Evolutionary conservation across 1,140 invertebrate species (phyloP).

Genomic region (Brachionus asplanchnoidis): DNA sequence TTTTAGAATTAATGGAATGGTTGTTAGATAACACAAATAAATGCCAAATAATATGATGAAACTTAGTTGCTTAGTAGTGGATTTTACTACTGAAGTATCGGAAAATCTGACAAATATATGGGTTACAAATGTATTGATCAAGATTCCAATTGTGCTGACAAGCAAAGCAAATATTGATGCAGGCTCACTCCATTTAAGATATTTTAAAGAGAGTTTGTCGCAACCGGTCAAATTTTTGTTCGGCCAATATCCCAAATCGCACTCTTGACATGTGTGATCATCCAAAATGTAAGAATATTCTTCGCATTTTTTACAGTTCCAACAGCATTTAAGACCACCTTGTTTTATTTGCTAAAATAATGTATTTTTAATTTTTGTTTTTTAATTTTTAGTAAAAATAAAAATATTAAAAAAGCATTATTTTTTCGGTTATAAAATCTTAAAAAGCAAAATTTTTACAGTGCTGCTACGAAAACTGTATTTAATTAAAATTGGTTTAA

Average conservation of each 20-base stretch:
- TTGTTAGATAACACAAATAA: slow-evolving; percentile 60
- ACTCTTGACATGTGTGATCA: slow-evolving; percentile 62
- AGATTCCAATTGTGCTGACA: slow-evolving; percentile 65
- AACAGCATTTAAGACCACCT: slow-evolving; percentile 67
- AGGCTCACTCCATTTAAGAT: slow-evolving; percentile 62
- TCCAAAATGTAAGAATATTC: slow-evolving; percentile 63
- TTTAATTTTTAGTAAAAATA: not conserved
- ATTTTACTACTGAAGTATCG: slow-evolving; percentile 73
- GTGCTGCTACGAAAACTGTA: too few species aligned
- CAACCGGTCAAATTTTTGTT: slow-evolving; percentile 64
- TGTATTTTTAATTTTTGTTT: not conserved
- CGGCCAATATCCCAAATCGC: slow-evolving; percentile 64
- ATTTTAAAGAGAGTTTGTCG: slow-evolving; percentile 59
- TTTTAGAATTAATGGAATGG: slow-evolving; percentile 68
- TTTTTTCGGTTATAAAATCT: too few species aligned
- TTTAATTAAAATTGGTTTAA: too few species aligned
- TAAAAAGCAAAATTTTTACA: too few species aligned
- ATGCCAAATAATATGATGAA: slow-evolving; percentile 69
- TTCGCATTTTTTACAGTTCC: slow-evolving; percentile 67
- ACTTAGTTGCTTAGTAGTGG: slow-evolving; percentile 70
- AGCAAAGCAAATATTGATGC: slow-evolving; percentile 63
- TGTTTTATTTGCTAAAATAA: slow-evolving; percentile 63
- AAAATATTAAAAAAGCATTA: not conserved
- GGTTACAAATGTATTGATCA: slow-evolving; percentile 62
- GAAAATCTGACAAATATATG: slow-evolving; percentile 65